Evolutionary conservation across 1,140 invertebrate species (phyloP), one percentile per base, ranked within the genome.

Genomic region (Papilio helenus): DNA sequence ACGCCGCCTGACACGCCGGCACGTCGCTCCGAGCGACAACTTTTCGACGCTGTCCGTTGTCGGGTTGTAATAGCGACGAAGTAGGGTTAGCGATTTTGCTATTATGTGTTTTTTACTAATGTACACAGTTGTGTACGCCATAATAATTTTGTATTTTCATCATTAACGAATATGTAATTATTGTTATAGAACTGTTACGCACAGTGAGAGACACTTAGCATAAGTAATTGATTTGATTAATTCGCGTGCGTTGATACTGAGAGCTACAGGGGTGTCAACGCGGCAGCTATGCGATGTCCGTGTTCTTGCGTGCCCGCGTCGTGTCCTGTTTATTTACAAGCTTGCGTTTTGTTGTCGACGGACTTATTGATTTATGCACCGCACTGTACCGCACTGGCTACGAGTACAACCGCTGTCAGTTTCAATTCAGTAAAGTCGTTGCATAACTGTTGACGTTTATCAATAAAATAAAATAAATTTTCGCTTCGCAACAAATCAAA

Each of bases 31-130:
- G 83, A 85, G 87, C 86, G 86, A 88, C 85, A 87, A 87, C 81
- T 89, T 90, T 89, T 90, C 86, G 87, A 89, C 87, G 84, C 83
- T 82, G 82, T 85, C 86, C 84, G 84, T 85, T 89, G 84, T 83
- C 85, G 82, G 79, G 68, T 80, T 77, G 79, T 85, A 85, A 85
- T 84, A 82, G 82, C 68, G 80, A 46, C 29, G 73, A 79, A 81
- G 77, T 86, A 83, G 86, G 82, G 83, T 72, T 84, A 81, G 39
- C 80, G 51, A 44, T 73, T n/a, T 42, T 73, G 2, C 76, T 34
- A 16, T 34, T 55, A 51, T 16, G 12, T 34, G 12, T 76, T 76
- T 72, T 44, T 65, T 29, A 16, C 12, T 26, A 14, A 29, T 7
- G 10, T 65, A 29, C 20, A 16, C 14, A 29, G 16, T 65, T 16